Evolutionary conservation across 2,113 vertebrate species (phyloP).

Genomic region (Stigmatopora nigra): DNA sequence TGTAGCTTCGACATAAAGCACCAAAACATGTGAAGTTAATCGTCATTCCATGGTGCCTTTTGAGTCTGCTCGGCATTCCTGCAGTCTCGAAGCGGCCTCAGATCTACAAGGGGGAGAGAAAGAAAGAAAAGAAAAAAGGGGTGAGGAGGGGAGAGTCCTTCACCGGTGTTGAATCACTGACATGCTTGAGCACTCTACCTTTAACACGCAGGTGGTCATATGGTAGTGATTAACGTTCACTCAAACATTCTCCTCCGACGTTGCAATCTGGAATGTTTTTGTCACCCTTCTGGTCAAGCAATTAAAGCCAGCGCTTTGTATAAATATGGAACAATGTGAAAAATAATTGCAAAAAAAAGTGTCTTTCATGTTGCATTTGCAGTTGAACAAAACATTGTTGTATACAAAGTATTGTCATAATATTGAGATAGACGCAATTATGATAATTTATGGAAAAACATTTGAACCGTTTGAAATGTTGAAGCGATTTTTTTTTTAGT

Average conservation of each 20-base stretch:
- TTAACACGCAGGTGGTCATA: constrained; percentile 71
- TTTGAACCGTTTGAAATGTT: too few relatives aligned
- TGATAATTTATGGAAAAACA: background rate
- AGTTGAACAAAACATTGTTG: background rate
- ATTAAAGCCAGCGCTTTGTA: constrained; percentile 54
- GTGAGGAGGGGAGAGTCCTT: constrained; percentile 44
- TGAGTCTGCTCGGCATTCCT: constrained; percentile 60
- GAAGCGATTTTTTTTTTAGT: too few relatives aligned
- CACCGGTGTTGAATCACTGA: constrained; percentile 62
- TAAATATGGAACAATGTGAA: constrained; percentile 62
- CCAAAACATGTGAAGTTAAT: constrained; percentile 63
- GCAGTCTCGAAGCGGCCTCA: constrained; percentile 54
- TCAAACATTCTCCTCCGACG: constrained; percentile 58
- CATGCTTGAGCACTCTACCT: constrained; percentile 67
- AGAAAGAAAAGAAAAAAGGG: constrained; percentile 17
- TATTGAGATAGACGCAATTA: background rate
- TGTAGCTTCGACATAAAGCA: constrained; percentile 35
- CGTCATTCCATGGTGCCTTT: constrained; percentile 58
- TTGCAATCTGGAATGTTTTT: constrained; percentile 57
- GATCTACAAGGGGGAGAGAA: constrained; percentile 44
- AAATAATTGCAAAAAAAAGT: constrained; percentile 45
- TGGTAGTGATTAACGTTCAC: constrained; percentile 67
- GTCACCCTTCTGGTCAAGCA: constrained; percentile 65
- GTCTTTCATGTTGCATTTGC: background rate
- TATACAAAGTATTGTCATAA: background rate